Conservation (phyloP, 2,113 vertebrate species). For the Pomatorhinus ruficollis region DNA sequence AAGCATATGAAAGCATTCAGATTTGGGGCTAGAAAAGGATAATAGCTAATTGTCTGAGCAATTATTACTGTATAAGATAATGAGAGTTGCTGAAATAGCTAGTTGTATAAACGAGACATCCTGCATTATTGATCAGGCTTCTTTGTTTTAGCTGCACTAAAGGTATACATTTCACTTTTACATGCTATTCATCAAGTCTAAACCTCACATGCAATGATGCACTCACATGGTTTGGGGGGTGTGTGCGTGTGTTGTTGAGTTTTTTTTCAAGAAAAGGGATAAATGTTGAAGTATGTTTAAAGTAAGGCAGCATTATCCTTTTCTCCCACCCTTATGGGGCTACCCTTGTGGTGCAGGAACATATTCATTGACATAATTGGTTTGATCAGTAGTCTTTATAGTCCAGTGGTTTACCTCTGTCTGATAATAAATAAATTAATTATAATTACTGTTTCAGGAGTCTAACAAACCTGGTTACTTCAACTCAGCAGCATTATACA, state of each 20-base stretch:
- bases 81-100: slow-evolving; percentile 43
- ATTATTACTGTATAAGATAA: slow-evolving; percentile 40
- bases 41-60: slow-evolving; percentile 32
- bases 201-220: not conserved
- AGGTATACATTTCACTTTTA: slow-evolving; percentile 4
- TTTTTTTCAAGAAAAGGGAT: not conserved
- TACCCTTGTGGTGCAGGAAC: not conserved
- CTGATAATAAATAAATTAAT: not conserved
- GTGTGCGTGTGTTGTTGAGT: not conserved
- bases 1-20: not conserved
- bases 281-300: not conserved
- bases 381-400: not conserved
- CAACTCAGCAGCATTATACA: not conserved
- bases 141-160: slow-evolving; percentile 28
- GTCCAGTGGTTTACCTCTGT: not conserved
- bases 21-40: slow-evolving; percentile 22
- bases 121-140: slow-evolving; percentile 70
- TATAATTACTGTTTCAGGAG: not conserved
- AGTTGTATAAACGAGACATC: slow-evolving; percentile 27
- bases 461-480: not conserved
- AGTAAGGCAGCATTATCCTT: not conserved
- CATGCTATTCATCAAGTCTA: not conserved
- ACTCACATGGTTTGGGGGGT: not conserved
- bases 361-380: not conserved
- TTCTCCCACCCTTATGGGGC: not conserved